Evolutionary conservation across 2,888 invertebrate genomes (phyloP), one percentile per base, ranked within the genome.

Genomic region (Autographa pulchrina): DNA sequence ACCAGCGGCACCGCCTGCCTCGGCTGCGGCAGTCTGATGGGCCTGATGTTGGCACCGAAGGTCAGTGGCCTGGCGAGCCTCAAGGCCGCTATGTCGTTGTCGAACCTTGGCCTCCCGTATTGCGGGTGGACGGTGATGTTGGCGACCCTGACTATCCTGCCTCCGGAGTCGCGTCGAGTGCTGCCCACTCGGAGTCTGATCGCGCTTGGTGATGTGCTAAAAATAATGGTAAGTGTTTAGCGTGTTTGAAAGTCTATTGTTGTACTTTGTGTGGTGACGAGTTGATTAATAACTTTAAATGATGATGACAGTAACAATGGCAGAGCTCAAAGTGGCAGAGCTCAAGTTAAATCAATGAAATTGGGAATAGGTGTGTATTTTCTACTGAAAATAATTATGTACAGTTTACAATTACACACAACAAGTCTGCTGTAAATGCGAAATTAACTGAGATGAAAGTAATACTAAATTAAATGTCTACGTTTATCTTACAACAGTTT

Each of bases 161-260:
- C 96, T 13, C 96, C 96, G 0, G 94, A 90, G 82, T 95, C 94
- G 0, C 96, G 93, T 0, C 94, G 90, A 0, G 95, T 93, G 80
- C 95, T 95, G 72, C 96, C 96, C 5, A 95, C 95, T 0, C 96
- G 92, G 6, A 96, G 87, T 0, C 94, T 91, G 48, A 96, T 90
- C 0, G 82, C 86, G 0, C 75, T 70, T 0, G 94, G 91, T 0
- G 85, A 77, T 5, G 86, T 87, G 81, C 94, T 94, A 87, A 43
- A 78, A 82, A 32, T n/a, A 48, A 48, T 7, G n/a, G 14, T 4
- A 16, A 38, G 9, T 38, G 11, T 38, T 11, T 35, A 38, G 11
- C 38, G 11, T 11, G 11, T 38, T 38, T 8, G 11, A 11, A 38
- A 11, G 38, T 38, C 11, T 2, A 38, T 38, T 11, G 8, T 9